These are phyloP conservation scores for Ifrita kowaldi DNA, from an alignment of 2,113 vertebrate genomes.

Conservation along the genomic window DNA sequence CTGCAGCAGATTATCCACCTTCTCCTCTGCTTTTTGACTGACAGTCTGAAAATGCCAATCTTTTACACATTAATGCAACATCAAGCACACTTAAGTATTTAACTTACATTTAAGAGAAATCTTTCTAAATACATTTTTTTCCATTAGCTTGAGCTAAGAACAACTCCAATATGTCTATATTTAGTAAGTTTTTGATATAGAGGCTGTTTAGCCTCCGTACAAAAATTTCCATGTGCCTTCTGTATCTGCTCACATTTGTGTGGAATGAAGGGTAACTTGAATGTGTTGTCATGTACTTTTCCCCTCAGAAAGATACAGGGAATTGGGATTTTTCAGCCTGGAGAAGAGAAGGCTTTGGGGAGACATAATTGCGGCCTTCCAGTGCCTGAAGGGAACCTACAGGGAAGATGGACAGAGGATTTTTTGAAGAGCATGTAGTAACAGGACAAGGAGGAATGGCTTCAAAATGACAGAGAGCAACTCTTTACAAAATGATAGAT, in stretches of 20 bases:
- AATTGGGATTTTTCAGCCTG: not conserved
- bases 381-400: not conserved
- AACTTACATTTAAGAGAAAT: not conserved
- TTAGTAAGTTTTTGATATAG: not conserved
- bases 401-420: not conserved
- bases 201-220: not conserved
- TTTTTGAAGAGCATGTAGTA: not conserved
- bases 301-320: not conserved
- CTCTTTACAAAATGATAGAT: not conserved
- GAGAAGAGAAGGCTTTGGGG: not conserved
- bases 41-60: not conserved
- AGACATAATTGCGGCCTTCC: not conserved
- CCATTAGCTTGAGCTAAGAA: not conserved
- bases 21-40: not conserved
- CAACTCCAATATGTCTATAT: not conserved
- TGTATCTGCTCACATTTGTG: not conserved
- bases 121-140: not conserved
- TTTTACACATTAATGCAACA: not conserved
- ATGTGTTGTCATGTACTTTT: not conserved
- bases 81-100: not conserved
- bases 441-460: not conserved
- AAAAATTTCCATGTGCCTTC: not conserved
- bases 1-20: not conserved
- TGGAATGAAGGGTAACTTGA: not conserved
- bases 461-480: not conserved